Evolutionary conservation across 2,888 invertebrate genomes (phyloP), one percentile per base, ranked within the genome.

Genomic region (Oscheius sp.): DNA sequence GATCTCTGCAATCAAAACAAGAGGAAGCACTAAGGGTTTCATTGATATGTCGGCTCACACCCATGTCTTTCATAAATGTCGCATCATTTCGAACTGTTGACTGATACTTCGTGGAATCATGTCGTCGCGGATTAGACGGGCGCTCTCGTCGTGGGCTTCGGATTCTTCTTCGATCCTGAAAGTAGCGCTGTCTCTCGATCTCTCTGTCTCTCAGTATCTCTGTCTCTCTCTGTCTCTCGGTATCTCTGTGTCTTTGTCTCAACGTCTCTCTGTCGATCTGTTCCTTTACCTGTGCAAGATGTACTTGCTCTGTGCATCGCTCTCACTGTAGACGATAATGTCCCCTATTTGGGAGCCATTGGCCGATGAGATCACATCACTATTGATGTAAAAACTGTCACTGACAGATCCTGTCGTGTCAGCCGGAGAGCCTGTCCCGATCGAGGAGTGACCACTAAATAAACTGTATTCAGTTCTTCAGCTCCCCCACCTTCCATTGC

Each of bases 371-470:
- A 79, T 75, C n/a, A 77, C 76, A 65, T 82, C 83, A 50, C 80
- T 79, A 70, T 82, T 79, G n/a, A 86, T 77, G 70, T 80, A 81
- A 58, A 84, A 85, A 53, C 83, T 84, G 72, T 86, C 86, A 70
- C 80, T 84, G 32, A 84, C 73, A 0, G 84, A 84, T 21, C 84
- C 83, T 7, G 86, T 84, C 1, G 85, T 84, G 47, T 79, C 84
- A 51, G 68, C 75, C 50, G 78, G 82, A 59, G 81, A 76, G 33
- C 77, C 76, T n/a, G 73, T 70, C 10, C 76, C 79, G 32, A 77
- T 58, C 9, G 81, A 84, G 0, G 77, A 76, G 29, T 76, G 48
- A 13, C 65, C 63, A 37, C 76, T 76, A 21, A 66, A 66, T 32
- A 53, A 10, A 47, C 50, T 21, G 37, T 47, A 1, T 4, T 9